Evolutionary conservation across 1,140 invertebrate genomes (phyloP), one percentile per base, ranked within the genome.

Genomic region (Idris sp.): DNA sequence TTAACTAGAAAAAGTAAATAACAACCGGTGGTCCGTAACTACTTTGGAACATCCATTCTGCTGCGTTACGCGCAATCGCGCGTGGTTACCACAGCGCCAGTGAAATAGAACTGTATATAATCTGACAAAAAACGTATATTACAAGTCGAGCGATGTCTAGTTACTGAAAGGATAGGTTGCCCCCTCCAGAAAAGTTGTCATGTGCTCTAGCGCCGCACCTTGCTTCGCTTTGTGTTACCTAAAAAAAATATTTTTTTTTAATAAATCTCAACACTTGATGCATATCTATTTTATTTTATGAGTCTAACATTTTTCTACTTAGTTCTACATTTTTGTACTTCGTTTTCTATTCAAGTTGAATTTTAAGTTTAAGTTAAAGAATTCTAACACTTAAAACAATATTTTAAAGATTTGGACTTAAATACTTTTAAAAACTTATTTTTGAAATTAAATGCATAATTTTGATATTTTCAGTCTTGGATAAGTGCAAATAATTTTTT

Each of bases 21-120:
- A 33, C 16, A 15, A 33, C 10, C 16, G 53, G 16, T 36, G 4
- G 30, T 38, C 14, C 0, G 5, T 36, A 15, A 30, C 9, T 28
- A 53, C 13, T 65, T 40, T 40, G 11, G 36, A 48, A 48, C 38
- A 65, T 58, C 33, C 64, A 56, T 62, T 36, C 38, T 33, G 62
- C 30, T 22, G 54, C 54, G 74, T 74, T 72, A 36, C 77, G 71
- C 73, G 82, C 65, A 78, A 74, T 67, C 49, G 56, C 56, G 56
- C 71, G 67, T 65, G 38, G 73, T 76, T 68, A 68, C 71, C 56
- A 74, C 71, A 74, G 69, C 73, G 67, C 74, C 62, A 86, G 81
- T 84, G 77, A 77, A 85, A 84, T 75, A 82, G 74, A 74, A 81
- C 81, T 77, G 81, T 81, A 74, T 82, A 78, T 62, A 79, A 79